Conservation (phyloP, 1,140 invertebrate genomes). For the Drosophila subobscura region DNA sequence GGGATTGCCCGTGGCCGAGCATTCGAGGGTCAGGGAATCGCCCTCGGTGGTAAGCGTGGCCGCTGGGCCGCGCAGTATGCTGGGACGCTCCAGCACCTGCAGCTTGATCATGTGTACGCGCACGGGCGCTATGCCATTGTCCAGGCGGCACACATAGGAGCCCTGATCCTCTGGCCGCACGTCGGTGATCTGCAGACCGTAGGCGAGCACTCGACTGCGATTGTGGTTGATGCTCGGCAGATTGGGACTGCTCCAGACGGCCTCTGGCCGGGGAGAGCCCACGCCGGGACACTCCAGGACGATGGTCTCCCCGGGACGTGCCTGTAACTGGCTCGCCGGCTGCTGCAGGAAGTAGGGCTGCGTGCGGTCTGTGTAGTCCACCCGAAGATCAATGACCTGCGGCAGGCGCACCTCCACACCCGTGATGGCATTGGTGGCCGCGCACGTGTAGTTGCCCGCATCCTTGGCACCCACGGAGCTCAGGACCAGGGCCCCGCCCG, state of each 20-base stretch:
- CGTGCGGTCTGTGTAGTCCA: constrained; percentile 77
- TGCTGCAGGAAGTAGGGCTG: constrained; percentile 85
- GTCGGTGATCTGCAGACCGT: constrained; percentile 87
- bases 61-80: constrained; percentile 85
- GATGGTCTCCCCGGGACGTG: constrained; percentile 85
- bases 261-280: constrained; percentile 86
- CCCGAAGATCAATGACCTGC: constrained; percentile 84
- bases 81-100: constrained; percentile 86
- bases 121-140: constrained; percentile 83
- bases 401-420: constrained; percentile 83
- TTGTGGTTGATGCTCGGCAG: constrained; percentile 83
- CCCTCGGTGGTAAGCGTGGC: constrained; percentile 87
- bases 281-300: constrained; percentile 87
- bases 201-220: constrained; percentile 82
- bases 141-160: constrained; percentile 87
- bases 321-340: constrained; percentile 83
- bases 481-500: constrained; percentile 85
- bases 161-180: constrained; percentile 87
- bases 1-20: constrained; percentile 88
- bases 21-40: constrained; percentile 87
- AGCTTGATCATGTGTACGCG: constrained; percentile 84
- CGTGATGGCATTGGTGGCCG: constrained; percentile 86
- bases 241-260: constrained; percentile 86
- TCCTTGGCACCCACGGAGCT: constrained; percentile 85
- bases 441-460: constrained; percentile 86